Percentiles rank a stretch among this genome's conserved stretches.
phyloP scores from a whole-genome alignment of 2,113 vertebrate genomes.

The Drymodes brunneopygia region DNA sequence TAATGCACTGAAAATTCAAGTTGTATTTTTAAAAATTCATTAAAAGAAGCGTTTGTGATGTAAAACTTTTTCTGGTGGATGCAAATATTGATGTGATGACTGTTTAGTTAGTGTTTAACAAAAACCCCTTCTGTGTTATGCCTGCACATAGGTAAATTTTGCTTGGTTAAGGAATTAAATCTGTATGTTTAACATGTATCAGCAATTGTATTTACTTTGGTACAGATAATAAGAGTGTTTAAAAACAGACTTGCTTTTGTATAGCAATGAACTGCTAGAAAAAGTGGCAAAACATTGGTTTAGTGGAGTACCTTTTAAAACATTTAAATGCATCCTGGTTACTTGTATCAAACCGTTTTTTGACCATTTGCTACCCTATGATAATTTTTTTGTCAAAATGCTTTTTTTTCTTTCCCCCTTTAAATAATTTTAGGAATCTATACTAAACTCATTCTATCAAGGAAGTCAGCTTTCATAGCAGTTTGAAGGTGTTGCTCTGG shows the following conservation, averaged over 20 bases:
- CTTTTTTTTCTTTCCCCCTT: not conserved
- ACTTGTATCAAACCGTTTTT: not conserved
- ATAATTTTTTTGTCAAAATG: not conserved
- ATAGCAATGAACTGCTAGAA: not conserved
- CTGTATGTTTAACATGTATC: not conserved
- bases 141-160: not conserved
- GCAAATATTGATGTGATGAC: not conserved
- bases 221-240: not conserved
- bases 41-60: not conserved
- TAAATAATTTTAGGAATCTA: not conserved
- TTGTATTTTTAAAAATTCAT: not conserved
- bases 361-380: not conserved
- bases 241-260: not conserved
- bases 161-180: not conserved
- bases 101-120: not conserved
- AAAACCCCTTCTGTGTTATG: not conserved
- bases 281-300: not conserved
- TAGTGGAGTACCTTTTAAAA: not conserved
- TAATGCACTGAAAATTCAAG: not conserved
- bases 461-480: not conserved
- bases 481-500: not conserved
- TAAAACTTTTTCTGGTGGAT: not conserved
- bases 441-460: not conserved
- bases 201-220: not conserved
- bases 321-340: not conserved